Evolutionary conservation across 2,797 vertebrate genomes (phyloP), one percentile per base, ranked within the genome.

Genomic region (Columba guinea): DNA sequence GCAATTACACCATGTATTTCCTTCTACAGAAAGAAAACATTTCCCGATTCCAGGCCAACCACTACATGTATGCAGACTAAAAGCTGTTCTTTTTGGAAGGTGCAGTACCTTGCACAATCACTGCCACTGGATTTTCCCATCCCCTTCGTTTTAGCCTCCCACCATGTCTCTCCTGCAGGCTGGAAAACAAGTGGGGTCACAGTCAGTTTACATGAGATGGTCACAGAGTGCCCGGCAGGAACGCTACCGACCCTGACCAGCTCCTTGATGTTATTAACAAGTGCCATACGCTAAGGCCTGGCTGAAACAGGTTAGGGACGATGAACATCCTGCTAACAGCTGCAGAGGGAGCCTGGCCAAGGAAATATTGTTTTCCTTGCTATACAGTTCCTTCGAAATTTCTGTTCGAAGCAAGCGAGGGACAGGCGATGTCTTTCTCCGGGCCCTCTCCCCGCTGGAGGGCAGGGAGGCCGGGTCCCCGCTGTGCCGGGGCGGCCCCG

Each of bases 11-110:
- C 6, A 2, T 2, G 5, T 22, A 19, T 52, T 90, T 82, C 34
- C 20, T 77, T 74, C 15, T 7, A 16, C 46, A 55, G 41, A 65
- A 84, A 41, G 37, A 23, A 68, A 49, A 59, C 2, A 0, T 18
- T 13, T 71, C 32, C 55, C 3, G 5, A 13, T 76, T 53, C 64
- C 49, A 44, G 49, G 34, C 46, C 56, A 89, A 49, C 23, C 13
- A 5, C 11, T 21, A 9, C 0, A 12, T 4, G 3, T 2, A 52
- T 0, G 27, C 9, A 11, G n/a, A 8, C 0, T 2, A 58, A 22
- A 73, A 55, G 52, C 1, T 44, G 41, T 2, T 3, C 30, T 53
- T 73, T 65, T 30, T 1, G 5, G 9, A 10, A 1, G 7, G 30
- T 10, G 52, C 34, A 15, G 27, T 24, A 52, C 35, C 6, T 74